Base-by-base conservation (phyloP, 1,140 invertebrate species). In the Helicoverpa armigera region DNA sequence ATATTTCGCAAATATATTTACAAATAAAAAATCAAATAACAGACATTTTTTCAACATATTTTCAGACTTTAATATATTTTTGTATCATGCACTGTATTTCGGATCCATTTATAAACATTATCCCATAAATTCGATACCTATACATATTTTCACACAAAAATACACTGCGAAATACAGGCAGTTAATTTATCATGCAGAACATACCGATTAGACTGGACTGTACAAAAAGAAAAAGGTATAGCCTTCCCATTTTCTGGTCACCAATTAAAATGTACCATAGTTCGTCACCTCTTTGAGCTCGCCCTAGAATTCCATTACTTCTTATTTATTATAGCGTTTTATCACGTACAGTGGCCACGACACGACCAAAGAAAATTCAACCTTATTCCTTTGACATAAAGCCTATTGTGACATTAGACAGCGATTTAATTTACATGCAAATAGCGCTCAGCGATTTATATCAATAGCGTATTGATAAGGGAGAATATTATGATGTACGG, bases 401-500 rank as follows among this genome's bases (percentile, higher is more conserved):
- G 35, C 43, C 2, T 43, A 35, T 13, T 35, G 9, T 43, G 7
- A 14, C 9, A 0, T 43, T 43, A 13, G 9, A 54, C 18, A 10
- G 10, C 50, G 23, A 31, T 72, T 31, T 31, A 29, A 23, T 72
- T 54, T 72, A 53, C 48, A 70, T 70, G 48, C 18, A 72, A 51
- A 72, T 72, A 29, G 18, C 69, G 51, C n/a, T 18, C 2, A 54
- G n/a, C 69, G 51, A 72, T 72, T 54, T 72, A 72, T 72, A 72
- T 72, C 69, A 72, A 72, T 70, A 53, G 16, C n/a, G 67, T 53
- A 70, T 72, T 72, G 69, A 72, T 72, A 72, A 72, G 51, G 13
- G 69, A 72, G 23, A 72, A 11, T 23, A 16, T 73, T 73, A 73
- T 73, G 70, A 73, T 73, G 51, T 56, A 73, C 35, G 70, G 14